Conservation (phyloP, 2,888 invertebrate genomes). For the Athetis lepigone region DNA sequence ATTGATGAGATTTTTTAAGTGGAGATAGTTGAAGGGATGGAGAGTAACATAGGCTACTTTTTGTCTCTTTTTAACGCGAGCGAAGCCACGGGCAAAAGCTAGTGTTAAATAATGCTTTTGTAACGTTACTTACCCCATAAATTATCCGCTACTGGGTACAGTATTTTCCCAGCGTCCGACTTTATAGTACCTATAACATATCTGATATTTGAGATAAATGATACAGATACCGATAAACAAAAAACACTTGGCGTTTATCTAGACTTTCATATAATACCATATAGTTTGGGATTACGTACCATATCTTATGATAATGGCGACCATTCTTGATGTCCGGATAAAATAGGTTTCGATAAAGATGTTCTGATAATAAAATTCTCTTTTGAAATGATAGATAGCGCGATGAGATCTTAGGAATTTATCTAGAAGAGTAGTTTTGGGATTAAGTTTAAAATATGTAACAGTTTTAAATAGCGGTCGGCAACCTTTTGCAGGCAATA, state of each 20-base stretch:
- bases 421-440: neutral
- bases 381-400: neutral
- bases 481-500: too few relatives aligned
- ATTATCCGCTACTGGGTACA: slow-evolving; percentile 21
- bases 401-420: neutral
- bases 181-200: slow-evolving; percentile 54
- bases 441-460: neutral
- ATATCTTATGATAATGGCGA: slow-evolving; percentile 10
- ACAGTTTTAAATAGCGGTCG: too few relatives aligned
- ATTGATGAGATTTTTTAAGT: too few relatives aligned
- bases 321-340: neutral
- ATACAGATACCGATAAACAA: slow-evolving; percentile 40
- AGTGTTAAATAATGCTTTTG: neutral
- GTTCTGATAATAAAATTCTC: neutral
- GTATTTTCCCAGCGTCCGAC: neutral
- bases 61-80: too few relatives aligned
- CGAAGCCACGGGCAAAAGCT: too few relatives aligned
- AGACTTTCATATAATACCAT: slow-evolving; percentile 32
- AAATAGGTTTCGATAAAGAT: neutral
- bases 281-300: slow-evolving; percentile 7
- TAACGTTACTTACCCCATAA: slow-evolving; percentile 49
- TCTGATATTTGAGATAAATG: slow-evolving; percentile 62
- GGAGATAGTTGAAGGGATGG: too few relatives aligned
- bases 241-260: slow-evolving; percentile 52
- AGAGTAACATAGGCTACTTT: too few relatives aligned